Base-by-base conservation (phyloP, 1,140 invertebrate genomes). In the Dendroctonus ponderosae region DNA sequence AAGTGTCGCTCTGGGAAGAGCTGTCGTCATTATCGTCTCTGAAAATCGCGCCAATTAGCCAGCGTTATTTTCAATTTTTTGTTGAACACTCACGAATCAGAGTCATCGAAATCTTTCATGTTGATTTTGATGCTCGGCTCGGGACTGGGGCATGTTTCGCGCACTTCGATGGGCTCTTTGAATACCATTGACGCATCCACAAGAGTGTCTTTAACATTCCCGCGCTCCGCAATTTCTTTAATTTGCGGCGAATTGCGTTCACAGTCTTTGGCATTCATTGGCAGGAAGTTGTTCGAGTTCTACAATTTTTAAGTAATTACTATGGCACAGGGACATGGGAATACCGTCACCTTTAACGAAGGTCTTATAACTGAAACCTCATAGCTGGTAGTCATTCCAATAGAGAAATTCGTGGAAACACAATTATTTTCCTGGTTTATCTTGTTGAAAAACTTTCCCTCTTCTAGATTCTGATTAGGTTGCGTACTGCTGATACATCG, bases 311-410 rank as follows among this genome's bases (percentile, higher is more conserved):
- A 26, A 26, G 26, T 26, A 3, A 26, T 26, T 26, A 26, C 26
- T 26, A 26, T 26, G 26, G 26, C 26, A 26, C 26, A 26, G 26
- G 26, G 3, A 26, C 26, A 26, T 26, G 3, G 26, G 3, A 26
- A 26, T 26, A 26, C 1, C 3, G 78, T 76, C 11, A 79, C 78
- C 60, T 80, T 78, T 58, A 74, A 39, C 11, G 37, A 14, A 14
- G 58, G 43, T 37, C 58, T 82, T 66, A 80, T 82, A 62, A 87
- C 78, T 3, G 84, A 85, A 66, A 87, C 82, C 78, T 89, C 86
- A 78, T 88, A 87, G 77, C 86, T 89, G 4, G 86, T 87, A 84
- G 87, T 88, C 7, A 89, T 84, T 65, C 86, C 86, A 67, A 88
- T 86, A 0, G 87, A 87, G 69, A 87, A 85, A 71, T 88, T 86